These are phyloP conservation scores for Erebia ligea DNA, from an alignment of 2,888 invertebrate species.

Conservation along the genomic window DNA sequence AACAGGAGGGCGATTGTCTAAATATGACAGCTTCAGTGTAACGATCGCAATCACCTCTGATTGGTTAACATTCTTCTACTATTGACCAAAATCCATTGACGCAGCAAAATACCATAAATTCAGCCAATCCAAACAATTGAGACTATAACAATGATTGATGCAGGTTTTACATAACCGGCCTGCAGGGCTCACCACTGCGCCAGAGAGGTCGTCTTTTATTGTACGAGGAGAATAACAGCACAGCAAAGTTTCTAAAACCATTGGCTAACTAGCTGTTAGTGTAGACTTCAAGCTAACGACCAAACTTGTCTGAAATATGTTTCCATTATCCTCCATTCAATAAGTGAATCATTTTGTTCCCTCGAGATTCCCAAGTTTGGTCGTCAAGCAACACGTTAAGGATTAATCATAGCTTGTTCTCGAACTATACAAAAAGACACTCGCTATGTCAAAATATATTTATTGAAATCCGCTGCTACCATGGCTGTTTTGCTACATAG, in stretches of 20 bases:
- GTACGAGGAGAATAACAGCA: not conserved
- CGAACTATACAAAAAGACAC: not conserved
- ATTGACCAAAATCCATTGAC: too few relatives aligned
- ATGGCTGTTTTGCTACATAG: too few relatives aligned
- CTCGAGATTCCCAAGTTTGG: slow-evolving; percentile 15
- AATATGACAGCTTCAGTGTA: too few relatives aligned
- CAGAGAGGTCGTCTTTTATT: not conserved
- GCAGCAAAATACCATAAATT: too few relatives aligned
- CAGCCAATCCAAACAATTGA: too few relatives aligned
- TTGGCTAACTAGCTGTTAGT: slow-evolving; percentile 11
- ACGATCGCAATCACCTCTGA: too few relatives aligned
- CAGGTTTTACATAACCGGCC: too few relatives aligned
- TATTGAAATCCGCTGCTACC: too few relatives aligned
- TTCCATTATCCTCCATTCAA: slow-evolving; percentile 37
- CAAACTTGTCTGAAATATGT: slow-evolving; percentile 35
- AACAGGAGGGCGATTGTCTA: too few relatives aligned
- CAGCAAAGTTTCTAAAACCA: not conserved
- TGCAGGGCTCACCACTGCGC: not conserved
- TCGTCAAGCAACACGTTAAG: not conserved
- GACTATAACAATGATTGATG: too few relatives aligned
- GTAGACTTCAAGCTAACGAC: slow-evolving; percentile 19
- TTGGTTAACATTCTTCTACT: too few relatives aligned
- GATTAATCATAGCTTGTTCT: not conserved
- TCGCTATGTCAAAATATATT: not conserved
- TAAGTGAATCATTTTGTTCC: slow-evolving; percentile 40